Conservation (phyloP, 1,140 invertebrate species). For the Trypoxylus dichotomus region DNA sequence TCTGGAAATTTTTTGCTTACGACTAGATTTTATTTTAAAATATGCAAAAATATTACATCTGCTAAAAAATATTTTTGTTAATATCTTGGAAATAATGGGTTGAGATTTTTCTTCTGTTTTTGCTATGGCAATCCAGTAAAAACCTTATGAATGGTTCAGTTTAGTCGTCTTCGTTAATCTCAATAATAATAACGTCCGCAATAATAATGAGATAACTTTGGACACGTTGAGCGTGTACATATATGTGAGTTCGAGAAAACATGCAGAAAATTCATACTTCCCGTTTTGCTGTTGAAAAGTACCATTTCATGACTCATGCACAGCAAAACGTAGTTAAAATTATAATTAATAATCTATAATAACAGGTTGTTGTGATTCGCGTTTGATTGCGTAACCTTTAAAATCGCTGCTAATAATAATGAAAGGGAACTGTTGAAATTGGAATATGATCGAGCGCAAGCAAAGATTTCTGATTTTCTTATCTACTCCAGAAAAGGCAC, state of each 20-base stretch:
- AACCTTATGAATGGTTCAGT: too few relatives aligned
- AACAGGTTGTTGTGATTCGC: constrained; percentile 13
- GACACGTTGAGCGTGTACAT: too few relatives aligned
- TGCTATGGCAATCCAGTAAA: too few relatives aligned
- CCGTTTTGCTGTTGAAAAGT: constrained; percentile 2
- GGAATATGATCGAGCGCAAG: neutral
- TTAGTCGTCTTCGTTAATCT: neutral
- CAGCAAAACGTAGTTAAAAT: constrained; percentile 14
- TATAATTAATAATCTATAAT: constrained; percentile 29
- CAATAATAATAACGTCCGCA: too few relatives aligned
- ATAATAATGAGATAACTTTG: too few relatives aligned
- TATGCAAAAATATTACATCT: too few relatives aligned
- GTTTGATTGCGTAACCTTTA: constrained; percentile 20
- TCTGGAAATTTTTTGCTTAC: too few relatives aligned
- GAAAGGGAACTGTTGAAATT: constrained; percentile 25
- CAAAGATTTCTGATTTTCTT: constrained; percentile 34
- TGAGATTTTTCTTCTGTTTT: too few relatives aligned
- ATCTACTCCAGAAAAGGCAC: constrained; percentile 39
- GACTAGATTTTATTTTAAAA: too few relatives aligned
- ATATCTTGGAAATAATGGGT: too few relatives aligned
- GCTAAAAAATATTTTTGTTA: too few relatives aligned
- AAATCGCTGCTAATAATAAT: constrained; percentile 17
- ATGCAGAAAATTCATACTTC: constrained; percentile 1
- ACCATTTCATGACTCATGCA: constrained; percentile 8
- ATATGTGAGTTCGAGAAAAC: neutral